Evolutionary conservation across 2,888 invertebrate genomes (phyloP).

Genomic region (Eucera pruinosa): DNA sequence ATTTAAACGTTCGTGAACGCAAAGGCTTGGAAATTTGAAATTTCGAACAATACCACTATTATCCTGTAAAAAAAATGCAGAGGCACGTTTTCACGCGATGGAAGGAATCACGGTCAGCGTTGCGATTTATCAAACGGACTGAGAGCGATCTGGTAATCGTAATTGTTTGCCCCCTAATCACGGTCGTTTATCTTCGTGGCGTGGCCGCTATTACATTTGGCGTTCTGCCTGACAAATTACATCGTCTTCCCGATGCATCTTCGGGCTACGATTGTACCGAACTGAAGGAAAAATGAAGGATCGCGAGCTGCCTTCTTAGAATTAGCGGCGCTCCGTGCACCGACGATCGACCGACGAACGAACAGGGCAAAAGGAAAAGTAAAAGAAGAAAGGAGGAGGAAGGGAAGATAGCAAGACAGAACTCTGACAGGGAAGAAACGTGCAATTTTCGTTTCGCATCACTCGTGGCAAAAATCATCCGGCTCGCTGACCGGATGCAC

Average conservation of each 20-base stretch:
- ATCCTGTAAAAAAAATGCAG: background rate
- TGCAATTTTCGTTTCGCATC: constrained; percentile 56
- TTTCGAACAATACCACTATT: too few relatives aligned
- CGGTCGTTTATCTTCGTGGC: constrained; percentile 46
- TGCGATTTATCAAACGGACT: constrained; percentile 35
- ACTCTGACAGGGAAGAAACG: constrained; percentile 33
- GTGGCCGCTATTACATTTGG: constrained; percentile 47
- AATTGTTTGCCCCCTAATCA: constrained; percentile 48
- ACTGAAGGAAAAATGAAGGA: constrained; percentile 45
- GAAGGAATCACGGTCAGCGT: constrained; percentile 13
- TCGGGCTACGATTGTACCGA: constrained; percentile 28
- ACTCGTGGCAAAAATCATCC: constrained; percentile 38
- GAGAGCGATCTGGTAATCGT: constrained; percentile 34
- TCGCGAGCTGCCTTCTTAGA: constrained; percentile 39
- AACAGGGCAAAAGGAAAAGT: background rate
- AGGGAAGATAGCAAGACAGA: background rate
- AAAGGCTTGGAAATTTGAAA: too few relatives aligned
- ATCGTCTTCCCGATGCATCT: constrained; percentile 29
- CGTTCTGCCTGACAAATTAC: constrained; percentile 46
- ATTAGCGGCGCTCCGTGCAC: constrained; percentile 11
- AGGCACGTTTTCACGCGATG: background rate
- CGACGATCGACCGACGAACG: background rate
- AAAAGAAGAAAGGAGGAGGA: too few relatives aligned
- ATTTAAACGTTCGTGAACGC: too few relatives aligned
- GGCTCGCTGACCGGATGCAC: constrained; percentile 31